Base-by-base conservation (phyloP, 2,888 invertebrate species). In the Spilosoma lubricipeda region DNA sequence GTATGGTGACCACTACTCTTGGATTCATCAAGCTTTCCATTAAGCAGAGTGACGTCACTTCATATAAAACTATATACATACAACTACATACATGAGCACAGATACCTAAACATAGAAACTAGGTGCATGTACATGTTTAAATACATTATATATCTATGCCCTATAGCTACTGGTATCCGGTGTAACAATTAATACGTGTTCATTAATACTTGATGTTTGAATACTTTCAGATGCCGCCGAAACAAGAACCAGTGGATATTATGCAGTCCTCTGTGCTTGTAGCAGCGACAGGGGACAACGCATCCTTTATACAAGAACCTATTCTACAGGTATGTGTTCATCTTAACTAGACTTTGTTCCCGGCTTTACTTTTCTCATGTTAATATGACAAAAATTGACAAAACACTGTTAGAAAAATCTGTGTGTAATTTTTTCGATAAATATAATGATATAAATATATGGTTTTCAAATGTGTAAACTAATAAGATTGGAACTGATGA, bases 251-350 rank as follows among this genome's bases (percentile, higher is more conserved):
- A 0, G 81, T 89, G 8, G 93, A 93, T 30, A 86, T 90, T 23
- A 90, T 91, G 11, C 93, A 88, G 70, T 89, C 88, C 1, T 87
- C 92, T 0, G 88, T 93, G 30, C 71, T 93, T 71, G 88, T 93
- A 52, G 71, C 90, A 1, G 86, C 89, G 0, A 67, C 88, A 5
- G 80, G 85, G 9, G 93, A 93, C 15, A 90, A 85, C 76, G 76
- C 85, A 0, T 89, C 93, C 0, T 90, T 94, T 45, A 92, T 94
- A 78, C 94, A 94, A 77, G 94, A 94, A 73, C 93, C 94, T 3
- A 90, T 94, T 18, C 30, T 75, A 30, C 72, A 72, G 65, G 73
- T 52, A 68, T 45, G 68, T 59, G n/a, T 39, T 39, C 9, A 11
- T 56, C 2, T n/a, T 56, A 23, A 56, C 11, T 56, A n/a, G 3